Evolutionary conservation across 2,888 invertebrate species (phyloP).

Genomic region (Lydus trimaculatus): DNA sequence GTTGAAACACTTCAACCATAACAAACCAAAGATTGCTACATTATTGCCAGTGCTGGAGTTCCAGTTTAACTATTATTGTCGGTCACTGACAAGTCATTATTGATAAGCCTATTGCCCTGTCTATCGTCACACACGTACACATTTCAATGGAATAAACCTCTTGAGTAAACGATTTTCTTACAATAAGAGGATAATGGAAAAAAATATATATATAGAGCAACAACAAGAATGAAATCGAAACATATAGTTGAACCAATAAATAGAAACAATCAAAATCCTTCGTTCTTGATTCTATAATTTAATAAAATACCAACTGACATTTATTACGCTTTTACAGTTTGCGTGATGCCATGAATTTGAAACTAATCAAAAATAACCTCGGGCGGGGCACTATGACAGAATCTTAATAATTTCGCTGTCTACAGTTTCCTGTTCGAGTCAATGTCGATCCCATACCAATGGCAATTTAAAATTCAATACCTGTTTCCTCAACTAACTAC

Average conservation of each 20-base stretch:
- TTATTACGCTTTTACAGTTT: conserved; percentile 37
- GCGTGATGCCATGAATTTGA: conserved; percentile 44
- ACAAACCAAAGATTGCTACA: conserved; percentile 6
- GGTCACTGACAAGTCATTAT: conserved; percentile 9
- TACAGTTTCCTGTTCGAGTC: conserved; percentile 6
- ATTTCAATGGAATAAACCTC: not conserved
- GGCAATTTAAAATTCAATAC: conserved; percentile 7
- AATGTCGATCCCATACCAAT: conserved; percentile 4
- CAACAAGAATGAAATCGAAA: conserved; percentile 19
- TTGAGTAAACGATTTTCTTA: not conserved
- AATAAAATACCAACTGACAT: conserved; percentile 32
- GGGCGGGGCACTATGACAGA: conserved; percentile 39
- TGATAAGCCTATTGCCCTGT: not conserved
- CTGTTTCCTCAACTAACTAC: not conserved
- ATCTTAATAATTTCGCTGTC: conserved; percentile 38
- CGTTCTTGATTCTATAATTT: conserved; percentile 26
- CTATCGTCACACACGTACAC: not conserved
- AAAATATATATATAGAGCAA: not conserved
- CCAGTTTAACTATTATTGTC: not conserved
- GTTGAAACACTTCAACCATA: conserved; percentile 6
- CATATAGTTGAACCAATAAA: conserved; percentile 21
- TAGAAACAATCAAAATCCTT: conserved; percentile 26
- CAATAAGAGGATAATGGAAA: no score
- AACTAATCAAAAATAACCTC: conserved; percentile 46
- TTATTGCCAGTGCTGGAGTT: not conserved